These are phyloP conservation scores for Mirza zaza DNA, from an alignment of 2,113 vertebrate species.

Conservation along the genomic window DNA sequence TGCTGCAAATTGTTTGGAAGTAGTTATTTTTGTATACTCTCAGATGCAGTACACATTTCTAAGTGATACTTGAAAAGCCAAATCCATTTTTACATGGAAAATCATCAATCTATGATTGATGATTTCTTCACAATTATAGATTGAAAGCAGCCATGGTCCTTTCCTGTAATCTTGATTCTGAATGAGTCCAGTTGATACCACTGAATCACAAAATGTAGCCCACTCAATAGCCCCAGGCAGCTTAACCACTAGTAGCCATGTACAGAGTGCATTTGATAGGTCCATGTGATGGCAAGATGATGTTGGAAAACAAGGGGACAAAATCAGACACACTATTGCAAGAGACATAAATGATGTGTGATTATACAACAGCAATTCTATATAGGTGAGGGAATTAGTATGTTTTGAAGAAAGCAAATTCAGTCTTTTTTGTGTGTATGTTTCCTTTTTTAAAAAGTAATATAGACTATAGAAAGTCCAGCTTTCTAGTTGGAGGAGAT, in stretches of 20 bases:
- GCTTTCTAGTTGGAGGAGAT: not conserved
- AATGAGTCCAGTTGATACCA: not conserved
- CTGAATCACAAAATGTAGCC: slow-evolving; percentile 21
- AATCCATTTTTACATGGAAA: slow-evolving; percentile 38
- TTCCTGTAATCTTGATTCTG: not conserved
- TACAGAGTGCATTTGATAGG: not conserved
- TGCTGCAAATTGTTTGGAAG: not conserved
- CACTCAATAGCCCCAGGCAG: not conserved
- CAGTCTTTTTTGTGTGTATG: not conserved
- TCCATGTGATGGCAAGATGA: not conserved
- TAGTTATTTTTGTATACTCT: slow-evolving; percentile 35
- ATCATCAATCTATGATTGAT: no score
- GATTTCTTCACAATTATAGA: not conserved
- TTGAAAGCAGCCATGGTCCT: not conserved
- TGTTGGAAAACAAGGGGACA: not conserved
- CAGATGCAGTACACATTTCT: slow-evolving; percentile 10
- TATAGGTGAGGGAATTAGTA: not conserved
- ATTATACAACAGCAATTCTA: not conserved
- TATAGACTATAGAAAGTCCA: slow-evolving; percentile 33
- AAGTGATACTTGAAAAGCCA: slow-evolving; percentile 21
- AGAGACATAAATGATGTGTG: not conserved
- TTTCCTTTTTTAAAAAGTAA: not conserved
- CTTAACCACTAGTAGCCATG: not conserved
- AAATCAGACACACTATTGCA: not conserved
- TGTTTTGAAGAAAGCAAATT: slow-evolving; percentile 28